Base-by-base conservation (phyloP, 2,888 invertebrate species). In the Cataglyphis cursor region DNA sequence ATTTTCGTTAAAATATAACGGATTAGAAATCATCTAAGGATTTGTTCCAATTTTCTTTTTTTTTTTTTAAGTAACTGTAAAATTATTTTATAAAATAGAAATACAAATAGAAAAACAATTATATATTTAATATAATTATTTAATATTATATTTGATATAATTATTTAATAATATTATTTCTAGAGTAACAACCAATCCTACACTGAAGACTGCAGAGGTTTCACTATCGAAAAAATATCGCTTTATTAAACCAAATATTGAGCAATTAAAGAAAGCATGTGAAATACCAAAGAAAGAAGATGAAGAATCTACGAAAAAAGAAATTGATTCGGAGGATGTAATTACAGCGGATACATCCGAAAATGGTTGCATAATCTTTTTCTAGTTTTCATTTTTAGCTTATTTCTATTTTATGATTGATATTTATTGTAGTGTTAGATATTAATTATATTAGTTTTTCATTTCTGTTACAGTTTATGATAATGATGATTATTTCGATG, bases 401-500 rank as follows among this genome's bases (percentile, higher is more conserved):
- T 59, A 57, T 51, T 57, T 41, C 10, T 5, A 15, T 54, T 4
- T 64, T 66, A 62, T 59, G 10, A 28, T 9, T 0, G 5, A 38
- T 41, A 35, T 59, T 31, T 28, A 65, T 21, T 1, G 15, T 51
- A 51, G 15, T 0, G 9, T 35, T 15, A 65, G 64, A 4, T 84
- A 18, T 74, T 1, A 3, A 28, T 31, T 24, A 74, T 31, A 70
- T 31, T 57, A 54, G 6, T 5, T 64, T 6, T 81, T 4, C 15
- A 76, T 10, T 75, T 54, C 51, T n/a, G 61, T 54, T 64, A 38
- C 54, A 85, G 75, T 28, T 48, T 92, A 94, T 72, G 92, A 93
- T 68, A 91, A 83, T 18, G 92, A 93, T 41, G 94, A 93, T 76
- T 93, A 94, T 31, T 86, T 92, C 5, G 93, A 93, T 15, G 94